Conservation (phyloP, 2,113 vertebrate genomes). For the Ciconia boyciana region DNA sequence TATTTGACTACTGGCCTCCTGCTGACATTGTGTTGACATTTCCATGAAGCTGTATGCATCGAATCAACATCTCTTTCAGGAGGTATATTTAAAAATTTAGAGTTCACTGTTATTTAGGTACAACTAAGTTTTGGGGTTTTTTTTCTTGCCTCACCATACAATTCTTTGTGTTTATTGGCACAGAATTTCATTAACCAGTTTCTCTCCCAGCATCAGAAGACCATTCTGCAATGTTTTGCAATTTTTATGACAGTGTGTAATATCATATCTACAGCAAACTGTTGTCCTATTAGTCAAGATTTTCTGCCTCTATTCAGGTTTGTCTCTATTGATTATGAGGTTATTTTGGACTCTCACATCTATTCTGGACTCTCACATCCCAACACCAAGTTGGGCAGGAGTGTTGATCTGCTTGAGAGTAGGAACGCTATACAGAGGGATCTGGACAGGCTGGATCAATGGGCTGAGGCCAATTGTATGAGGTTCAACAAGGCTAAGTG, state of each 20-base stretch:
- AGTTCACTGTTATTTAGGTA: no score
- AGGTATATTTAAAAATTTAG: not conserved
- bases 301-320: not conserved
- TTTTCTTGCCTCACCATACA: not conserved
- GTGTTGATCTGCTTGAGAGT: not conserved
- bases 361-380: not conserved
- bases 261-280: not conserved
- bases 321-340: not conserved
- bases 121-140: not conserved
- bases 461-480: not conserved
- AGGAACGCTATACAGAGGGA: not conserved
- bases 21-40: not conserved
- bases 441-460: not conserved
- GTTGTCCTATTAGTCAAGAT: not conserved
- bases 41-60: not conserved
- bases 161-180: not conserved
- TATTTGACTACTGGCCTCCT: not conserved
- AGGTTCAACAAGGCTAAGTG: not conserved
- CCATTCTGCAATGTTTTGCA: not conserved
- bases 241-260: not conserved
- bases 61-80: not conserved
- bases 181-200: not conserved
- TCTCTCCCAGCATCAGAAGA: not conserved
- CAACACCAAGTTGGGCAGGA: not conserved
- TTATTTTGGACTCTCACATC: not conserved